These are phyloP conservation scores for Drosophila paucipuncta DNA, from an alignment of 2,888 invertebrate genomes.

Conservation along the genomic window DNA sequence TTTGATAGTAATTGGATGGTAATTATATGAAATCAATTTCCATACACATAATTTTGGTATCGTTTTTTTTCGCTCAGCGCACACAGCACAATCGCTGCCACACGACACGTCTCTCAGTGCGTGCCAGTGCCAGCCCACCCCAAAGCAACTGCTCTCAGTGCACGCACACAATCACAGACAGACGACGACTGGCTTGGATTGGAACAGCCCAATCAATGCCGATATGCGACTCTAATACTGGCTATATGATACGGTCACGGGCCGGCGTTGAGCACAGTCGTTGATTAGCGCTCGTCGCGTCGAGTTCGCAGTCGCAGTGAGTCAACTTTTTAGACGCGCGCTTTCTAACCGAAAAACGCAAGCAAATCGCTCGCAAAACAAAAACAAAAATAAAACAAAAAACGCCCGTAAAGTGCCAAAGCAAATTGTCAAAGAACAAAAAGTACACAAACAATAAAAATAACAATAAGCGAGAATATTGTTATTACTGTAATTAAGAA, in stretches of 20 bases:
- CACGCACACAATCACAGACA: slow-evolving; percentile 6
- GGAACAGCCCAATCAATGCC: slow-evolving; percentile 53
- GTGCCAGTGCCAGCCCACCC: slow-evolving; percentile 32
- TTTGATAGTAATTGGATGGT: not conserved
- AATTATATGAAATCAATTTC: not conserved
- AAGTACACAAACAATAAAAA: not conserved
- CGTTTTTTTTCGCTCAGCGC: slow-evolving; percentile 25
- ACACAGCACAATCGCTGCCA: not conserved
- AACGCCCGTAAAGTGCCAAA: slow-evolving; percentile 17
- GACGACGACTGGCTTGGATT: slow-evolving; percentile 10
- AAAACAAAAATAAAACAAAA: not conserved
- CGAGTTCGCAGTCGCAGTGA: slow-evolving; percentile 50
- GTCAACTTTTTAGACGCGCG: slow-evolving; percentile 31
- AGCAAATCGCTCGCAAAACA: slow-evolving; percentile 1
- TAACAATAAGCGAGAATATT: slow-evolving; percentile 13
- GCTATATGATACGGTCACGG: slow-evolving; percentile 75
- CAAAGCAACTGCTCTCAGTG: slow-evolving; percentile 23
- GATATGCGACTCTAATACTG: slow-evolving; percentile 25
- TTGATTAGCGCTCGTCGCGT: slow-evolving; percentile 79
- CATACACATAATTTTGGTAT: not conserved
- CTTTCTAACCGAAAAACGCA: slow-evolving; percentile 7
- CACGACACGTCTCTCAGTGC: slow-evolving; percentile 20
- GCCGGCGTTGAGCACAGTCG: slow-evolving; percentile 76
- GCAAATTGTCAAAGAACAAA: not conserved
- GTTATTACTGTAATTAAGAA: slow-evolving; percentile 10